phyloP scores from a whole-genome alignment of 2,888 invertebrate genomes.

The Coremacera marginata region DNA sequence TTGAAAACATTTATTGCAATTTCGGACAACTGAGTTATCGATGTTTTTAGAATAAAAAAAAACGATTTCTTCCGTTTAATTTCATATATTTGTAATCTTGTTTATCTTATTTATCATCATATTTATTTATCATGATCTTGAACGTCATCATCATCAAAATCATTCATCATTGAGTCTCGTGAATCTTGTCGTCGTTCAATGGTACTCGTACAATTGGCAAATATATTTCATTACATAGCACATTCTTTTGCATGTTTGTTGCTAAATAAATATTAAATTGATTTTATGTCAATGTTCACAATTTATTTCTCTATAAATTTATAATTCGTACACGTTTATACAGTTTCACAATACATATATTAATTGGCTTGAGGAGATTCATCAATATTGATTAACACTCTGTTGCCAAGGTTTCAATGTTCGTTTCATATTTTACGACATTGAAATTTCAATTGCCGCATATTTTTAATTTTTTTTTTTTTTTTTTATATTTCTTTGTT shows the following conservation, averaged over 20 bases:
- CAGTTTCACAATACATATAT: constrained; percentile 1
- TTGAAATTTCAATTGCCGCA: neutral
- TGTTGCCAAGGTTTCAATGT: neutral
- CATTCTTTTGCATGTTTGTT: neutral
- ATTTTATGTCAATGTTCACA: constrained; percentile 14
- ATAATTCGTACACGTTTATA: constrained; percentile 11
- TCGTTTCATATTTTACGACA: neutral
- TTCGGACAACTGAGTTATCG: no score
- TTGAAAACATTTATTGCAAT: no score
- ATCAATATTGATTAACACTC: neutral
- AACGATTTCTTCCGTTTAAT: neutral
- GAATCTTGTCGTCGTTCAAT: constrained; percentile 26
- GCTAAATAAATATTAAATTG: constrained; percentile 6
- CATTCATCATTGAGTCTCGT: constrained; percentile 19
- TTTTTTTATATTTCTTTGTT: constrained; percentile 28
- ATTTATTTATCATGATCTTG: neutral
- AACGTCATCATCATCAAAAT: constrained; percentile 8
- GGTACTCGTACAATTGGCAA: constrained; percentile 26
- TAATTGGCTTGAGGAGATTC: neutral
- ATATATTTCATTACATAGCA: constrained; percentile 16
- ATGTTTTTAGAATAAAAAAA: neutral
- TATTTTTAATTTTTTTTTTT: neutral
- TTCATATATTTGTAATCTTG: neutral
- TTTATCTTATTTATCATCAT: constrained; percentile 17
- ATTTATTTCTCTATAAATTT: constrained; percentile 19